Evolutionary conservation across 2,888 invertebrate genomes (phyloP).

Genomic region (Oligia latruncula): DNA sequence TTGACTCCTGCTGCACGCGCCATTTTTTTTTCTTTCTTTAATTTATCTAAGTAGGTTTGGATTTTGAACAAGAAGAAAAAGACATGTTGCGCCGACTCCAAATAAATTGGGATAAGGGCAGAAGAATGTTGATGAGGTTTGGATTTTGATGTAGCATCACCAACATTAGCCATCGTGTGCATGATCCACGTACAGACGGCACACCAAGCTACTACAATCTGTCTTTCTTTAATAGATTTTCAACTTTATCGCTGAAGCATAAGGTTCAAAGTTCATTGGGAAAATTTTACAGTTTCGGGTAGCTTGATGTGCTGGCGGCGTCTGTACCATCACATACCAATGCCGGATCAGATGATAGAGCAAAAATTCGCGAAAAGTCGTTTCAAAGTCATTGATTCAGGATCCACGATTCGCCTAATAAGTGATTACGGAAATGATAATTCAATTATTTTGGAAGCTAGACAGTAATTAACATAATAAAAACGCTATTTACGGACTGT

Average conservation of each 20-base stretch:
- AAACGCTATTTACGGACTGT: conserved; percentile 37
- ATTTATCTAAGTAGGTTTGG: not conserved
- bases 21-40: not conserved
- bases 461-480: conserved; percentile 53
- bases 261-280: too few relatives aligned
- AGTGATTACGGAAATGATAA: conserved; percentile 53
- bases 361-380: conserved; percentile 23
- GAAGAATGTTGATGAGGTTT: too few relatives aligned
- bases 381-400: conserved; percentile 33
- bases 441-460: conserved; percentile 44
- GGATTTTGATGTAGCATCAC: not conserved
- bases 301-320: too few relatives aligned
- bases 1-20: not conserved
- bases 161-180: not conserved
- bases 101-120: too few relatives aligned
- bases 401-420: conserved; percentile 18
- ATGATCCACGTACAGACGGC: not conserved
- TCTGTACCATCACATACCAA: not conserved
- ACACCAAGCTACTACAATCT: too few relatives aligned
- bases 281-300: too few relatives aligned
- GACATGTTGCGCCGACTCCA: too few relatives aligned
- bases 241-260: too few relatives aligned
- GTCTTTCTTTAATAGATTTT: too few relatives aligned
- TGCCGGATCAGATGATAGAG: conserved; percentile 5
- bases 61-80: too few relatives aligned